Evolutionary conservation across 2,113 vertebrate genomes (phyloP), one percentile per base, ranked within the genome.

Genomic region (Ptyas mucosa): DNA sequence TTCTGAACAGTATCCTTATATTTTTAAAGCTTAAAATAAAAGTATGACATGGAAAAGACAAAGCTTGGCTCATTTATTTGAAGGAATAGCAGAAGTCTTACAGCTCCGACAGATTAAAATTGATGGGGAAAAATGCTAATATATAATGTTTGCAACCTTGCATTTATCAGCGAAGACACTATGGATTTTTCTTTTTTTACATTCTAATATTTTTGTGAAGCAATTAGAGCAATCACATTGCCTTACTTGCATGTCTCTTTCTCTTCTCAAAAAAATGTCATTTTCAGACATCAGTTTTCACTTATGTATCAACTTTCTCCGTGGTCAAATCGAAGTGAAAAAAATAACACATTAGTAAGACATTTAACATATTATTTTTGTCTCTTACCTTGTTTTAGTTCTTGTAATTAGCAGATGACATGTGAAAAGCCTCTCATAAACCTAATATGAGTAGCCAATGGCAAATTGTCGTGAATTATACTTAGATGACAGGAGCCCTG

Each of bases 101-200:
- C 18, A 29, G 94, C 92, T 95, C 93, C 88, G 18, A 93, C 75
- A 93, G 94, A 96, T 95, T 96, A 96, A 97, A 96, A 96, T 93
- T 95, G 91, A 94, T 55, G 39, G 91, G 92, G 91, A 91, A n/a
- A 92, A 29, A 94, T 95, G 94, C 93, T 92, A 95, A 86, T 46
- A 94, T 90, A 29, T 90, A 91, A 69, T 93, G 39, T 90, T 55
- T 54, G 39, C 92, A 93, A 91, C 90, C 49, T 11, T 94, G 0
- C 1, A 91, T 29, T 8, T 86, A 0, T 0, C 52, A 91, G 34
- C 26, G 12, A n/a, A 26, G 29, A 53, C 85, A 46, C 24, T 34
- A 0, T 85, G 46, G 34, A 94, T 94, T 93, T 64, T 93, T 92
- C 93, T 93, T 69, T 93, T 92, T 46, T n/a, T 39, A 7, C 6